Evolutionary conservation across 2,888 invertebrate genomes (phyloP).

Genomic region (Drosophila greeni): DNA sequence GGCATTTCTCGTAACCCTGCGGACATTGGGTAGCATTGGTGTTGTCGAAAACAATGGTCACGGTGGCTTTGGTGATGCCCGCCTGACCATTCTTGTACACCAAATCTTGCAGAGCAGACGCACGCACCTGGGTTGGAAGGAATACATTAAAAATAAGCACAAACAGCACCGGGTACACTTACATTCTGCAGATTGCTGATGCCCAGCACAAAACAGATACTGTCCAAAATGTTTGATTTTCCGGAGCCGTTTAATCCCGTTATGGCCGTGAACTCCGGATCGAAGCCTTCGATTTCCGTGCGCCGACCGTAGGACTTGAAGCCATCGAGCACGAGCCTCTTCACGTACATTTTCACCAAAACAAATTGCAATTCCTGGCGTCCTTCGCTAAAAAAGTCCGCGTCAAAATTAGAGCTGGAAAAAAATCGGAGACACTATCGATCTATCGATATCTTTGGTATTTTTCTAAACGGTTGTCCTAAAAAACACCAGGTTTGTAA

Average conservation of each 20-base stretch:
- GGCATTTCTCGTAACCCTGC: constrained; percentile 92
- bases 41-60: constrained; percentile 97
- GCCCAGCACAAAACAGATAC: constrained; percentile 98
- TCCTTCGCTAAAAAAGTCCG: background rate
- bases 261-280: constrained; percentile 97
- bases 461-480: background rate
- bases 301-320: constrained; percentile 98
- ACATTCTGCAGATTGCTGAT: constrained; percentile 95
- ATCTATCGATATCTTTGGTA: background rate
- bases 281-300: constrained; percentile 95
- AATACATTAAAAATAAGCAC: background rate
- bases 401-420: constrained; percentile 12
- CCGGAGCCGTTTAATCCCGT: constrained; percentile 99
- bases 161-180: constrained; percentile 74
- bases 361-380: constrained; percentile 1
- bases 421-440: background rate
- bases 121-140: constrained; percentile 86
- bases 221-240: constrained; percentile 97
- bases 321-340: constrained; percentile 94
- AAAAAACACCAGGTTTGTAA: too few species aligned
- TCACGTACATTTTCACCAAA: constrained; percentile 88
- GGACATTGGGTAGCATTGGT: constrained; percentile 89
- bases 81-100: constrained; percentile 99
- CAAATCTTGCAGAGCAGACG: constrained; percentile 92
- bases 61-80: constrained; percentile 96